Evolutionary conservation across 2,797 vertebrate genomes (phyloP), one percentile per base, ranked within the genome.

Genomic region (Phoeniculus purpureus): DNA sequence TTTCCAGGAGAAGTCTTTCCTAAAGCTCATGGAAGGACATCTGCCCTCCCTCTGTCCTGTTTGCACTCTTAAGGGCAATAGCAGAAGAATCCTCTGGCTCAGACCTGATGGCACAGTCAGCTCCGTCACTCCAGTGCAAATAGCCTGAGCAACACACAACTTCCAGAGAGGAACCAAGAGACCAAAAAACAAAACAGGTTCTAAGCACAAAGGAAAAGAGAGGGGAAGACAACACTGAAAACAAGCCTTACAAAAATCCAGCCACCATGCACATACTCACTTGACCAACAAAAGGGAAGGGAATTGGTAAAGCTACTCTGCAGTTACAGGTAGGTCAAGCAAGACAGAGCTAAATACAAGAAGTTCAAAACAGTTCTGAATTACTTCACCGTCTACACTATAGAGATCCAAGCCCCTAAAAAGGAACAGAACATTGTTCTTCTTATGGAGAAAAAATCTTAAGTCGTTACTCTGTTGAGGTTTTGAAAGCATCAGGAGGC

Each of bases 211-310:
- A 56, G 26, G 18, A 58, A 29, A 10, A 34, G 11, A 40, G 26
- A 29, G 15, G 16, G 6, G 58, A 62, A n/a, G 43, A 79, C 62
- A 10, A 74, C 32, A 55, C 23, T 18, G 26, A 37, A 74, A 71
- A 58, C 10, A 45, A 37, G n/a, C 32, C 34, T 51, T 1, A 27
- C 13, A 37, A 71, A 71, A 52, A 7, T 3, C 25, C 43, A 58
- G 15, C 12, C 2, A 0, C 23, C 48, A 32, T 0, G 0, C 37
- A 27, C 15, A 16, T 21, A 16, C 15, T 16, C n/a, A 7, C 10
- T 29, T 21, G 45, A 22, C 0, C 1, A 76, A 62, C 47, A 68
- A 62, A 61, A 81, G 17, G 43, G 32, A 31, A 77, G 61, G 40
- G 52, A 65, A 75, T 75, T 18, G 31, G 20, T 13, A 18, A 2